A percentile compares a stretch with the other conserved stretches of the same genome.
These are phyloP conservation scores for Dufourea novaeangliae DNA, from an alignment of 1,140 invertebrate species.

Conservation along the genomic window DNA sequence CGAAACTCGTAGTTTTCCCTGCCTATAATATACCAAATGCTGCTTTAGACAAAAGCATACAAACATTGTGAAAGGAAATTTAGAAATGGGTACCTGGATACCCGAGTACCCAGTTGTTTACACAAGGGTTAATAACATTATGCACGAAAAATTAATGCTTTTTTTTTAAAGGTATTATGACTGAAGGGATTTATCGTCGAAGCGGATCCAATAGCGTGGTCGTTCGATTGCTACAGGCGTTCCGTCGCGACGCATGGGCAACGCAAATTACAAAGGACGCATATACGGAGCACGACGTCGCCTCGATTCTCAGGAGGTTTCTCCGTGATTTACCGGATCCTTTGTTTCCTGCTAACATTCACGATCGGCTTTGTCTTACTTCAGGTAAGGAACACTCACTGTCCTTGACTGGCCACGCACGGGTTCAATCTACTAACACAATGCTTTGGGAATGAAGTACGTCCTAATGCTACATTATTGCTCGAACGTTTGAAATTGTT, in stretches of 20 bases:
- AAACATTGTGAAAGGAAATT: too few relatives aligned
- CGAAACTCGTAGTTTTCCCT: too few relatives aligned
- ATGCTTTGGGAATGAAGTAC: constrained; percentile 1
- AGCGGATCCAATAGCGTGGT: constrained; percentile 90
- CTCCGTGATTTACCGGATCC: constrained; percentile 90
- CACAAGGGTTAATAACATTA: neutral
- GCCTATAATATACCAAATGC: too few relatives aligned
- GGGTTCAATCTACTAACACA: neutral
- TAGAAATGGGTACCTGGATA: too few relatives aligned
- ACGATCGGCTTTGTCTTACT: constrained; percentile 81
- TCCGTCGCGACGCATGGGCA: constrained; percentile 90
- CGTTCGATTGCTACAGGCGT: constrained; percentile 87
- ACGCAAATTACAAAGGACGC: constrained; percentile 89
- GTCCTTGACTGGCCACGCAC: neutral
- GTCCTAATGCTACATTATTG: too few relatives aligned
- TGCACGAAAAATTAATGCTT: neutral
- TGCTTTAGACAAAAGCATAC: too few relatives aligned
- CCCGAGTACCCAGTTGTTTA: too few relatives aligned
- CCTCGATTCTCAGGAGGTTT: constrained; percentile 91
- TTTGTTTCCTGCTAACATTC: constrained; percentile 84
- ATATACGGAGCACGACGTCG: constrained; percentile 93
- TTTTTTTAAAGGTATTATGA: constrained; percentile 85
- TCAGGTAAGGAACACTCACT: constrained; percentile 39
- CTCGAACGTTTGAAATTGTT: too few relatives aligned
- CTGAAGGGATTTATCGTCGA: constrained; percentile 92